Percentiles rank a stretch among this genome's conserved stretches.
These are phyloP conservation scores for Leiothrix lutea DNA, from an alignment of 2,113 vertebrate genomes.

Conservation along the genomic window DNA sequence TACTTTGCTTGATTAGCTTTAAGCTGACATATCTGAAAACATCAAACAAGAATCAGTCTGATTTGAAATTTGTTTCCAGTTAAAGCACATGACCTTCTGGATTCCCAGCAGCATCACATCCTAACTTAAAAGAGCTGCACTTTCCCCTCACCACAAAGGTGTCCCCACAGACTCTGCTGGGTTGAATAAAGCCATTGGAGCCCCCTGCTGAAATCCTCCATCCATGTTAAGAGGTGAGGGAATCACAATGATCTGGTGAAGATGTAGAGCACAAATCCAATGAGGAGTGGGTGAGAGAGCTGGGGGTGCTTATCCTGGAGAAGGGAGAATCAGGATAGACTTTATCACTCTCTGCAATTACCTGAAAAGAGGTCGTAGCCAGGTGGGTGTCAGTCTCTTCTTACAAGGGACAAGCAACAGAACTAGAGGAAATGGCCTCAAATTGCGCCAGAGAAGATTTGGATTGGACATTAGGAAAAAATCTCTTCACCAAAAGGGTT, in stretches of 20 bases:
- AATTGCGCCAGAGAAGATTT: not conserved
- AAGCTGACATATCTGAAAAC: conserved; percentile 27
- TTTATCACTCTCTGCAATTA: not conserved
- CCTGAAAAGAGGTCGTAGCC: not conserved
- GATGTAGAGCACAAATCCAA: not conserved
- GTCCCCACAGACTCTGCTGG: not conserved
- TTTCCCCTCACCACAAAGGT: not conserved
- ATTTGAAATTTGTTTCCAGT: conserved; percentile 17
- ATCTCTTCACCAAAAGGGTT: not conserved
- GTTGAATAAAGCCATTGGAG: not conserved
- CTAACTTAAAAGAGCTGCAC: not conserved
- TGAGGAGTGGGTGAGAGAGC: not conserved
- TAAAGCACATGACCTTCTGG: not conserved
- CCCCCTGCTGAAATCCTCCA: not conserved
- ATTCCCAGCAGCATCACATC: not conserved
- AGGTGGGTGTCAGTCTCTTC: not conserved
- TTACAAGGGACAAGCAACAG: not conserved
- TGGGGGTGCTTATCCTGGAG: not conserved
- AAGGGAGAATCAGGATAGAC: not conserved
- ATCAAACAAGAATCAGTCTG: not conserved
- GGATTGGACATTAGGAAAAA: not conserved
- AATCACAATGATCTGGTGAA: not conserved
- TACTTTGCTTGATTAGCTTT: conserved; percentile 43
- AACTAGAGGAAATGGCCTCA: not conserved
- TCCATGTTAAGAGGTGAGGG: not conserved